Percentiles rank a stretch among this genome's conserved stretches.
Evolutionary conservation across 2,888 invertebrate genomes (phyloP).

Genomic region (Ophioninae sp.): DNA sequence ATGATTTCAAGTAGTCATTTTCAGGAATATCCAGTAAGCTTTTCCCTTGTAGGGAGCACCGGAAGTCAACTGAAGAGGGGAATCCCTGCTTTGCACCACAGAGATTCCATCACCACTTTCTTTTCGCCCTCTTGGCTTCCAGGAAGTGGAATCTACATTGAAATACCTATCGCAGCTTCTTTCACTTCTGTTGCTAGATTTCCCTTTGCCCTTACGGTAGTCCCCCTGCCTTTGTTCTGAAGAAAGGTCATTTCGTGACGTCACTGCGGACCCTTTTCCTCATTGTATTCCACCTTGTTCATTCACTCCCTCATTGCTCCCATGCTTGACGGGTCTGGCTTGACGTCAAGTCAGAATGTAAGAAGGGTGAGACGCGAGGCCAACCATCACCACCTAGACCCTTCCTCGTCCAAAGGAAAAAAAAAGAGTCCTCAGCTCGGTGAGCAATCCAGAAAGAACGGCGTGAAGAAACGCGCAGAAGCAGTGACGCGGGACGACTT

Average conservation of each 20-base stretch:
- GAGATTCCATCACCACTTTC: constrained; percentile 27
- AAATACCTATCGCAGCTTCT: constrained; percentile 69
- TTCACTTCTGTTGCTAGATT: constrained; percentile 39
- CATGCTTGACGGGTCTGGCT: constrained; percentile 12
- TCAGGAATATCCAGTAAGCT: constrained; percentile 28
- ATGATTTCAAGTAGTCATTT: neutral
- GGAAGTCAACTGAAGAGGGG: constrained; percentile 26
- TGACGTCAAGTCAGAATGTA: constrained; percentile 16
- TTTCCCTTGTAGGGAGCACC: constrained; percentile 1
- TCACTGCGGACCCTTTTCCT: constrained; percentile 49
- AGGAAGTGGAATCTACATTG: constrained; percentile 62
- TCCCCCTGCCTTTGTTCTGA: constrained; percentile 59
- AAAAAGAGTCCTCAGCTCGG: constrained; percentile 1
- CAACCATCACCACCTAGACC: constrained; percentile 22
- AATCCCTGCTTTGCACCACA: constrained; percentile 48
- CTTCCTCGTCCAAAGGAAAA: constrained; percentile 39
- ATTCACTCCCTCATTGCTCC: constrained; percentile 51
- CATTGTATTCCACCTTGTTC: constrained; percentile 56
- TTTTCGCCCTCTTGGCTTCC: constrained; percentile 13
- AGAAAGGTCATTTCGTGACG: constrained; percentile 59
- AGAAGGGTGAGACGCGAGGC: constrained; percentile 17
- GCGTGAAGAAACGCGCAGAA: constrained; percentile 48
- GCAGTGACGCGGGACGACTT: constrained; percentile 54
- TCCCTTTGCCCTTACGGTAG: constrained; percentile 11
- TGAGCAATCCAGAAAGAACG: constrained; percentile 31